Percentiles rank a stretch among this genome's conserved stretches.
phyloP scores from a whole-genome alignment of 2,888 invertebrate species.

The Ecdyonurus torrentis region DNA sequence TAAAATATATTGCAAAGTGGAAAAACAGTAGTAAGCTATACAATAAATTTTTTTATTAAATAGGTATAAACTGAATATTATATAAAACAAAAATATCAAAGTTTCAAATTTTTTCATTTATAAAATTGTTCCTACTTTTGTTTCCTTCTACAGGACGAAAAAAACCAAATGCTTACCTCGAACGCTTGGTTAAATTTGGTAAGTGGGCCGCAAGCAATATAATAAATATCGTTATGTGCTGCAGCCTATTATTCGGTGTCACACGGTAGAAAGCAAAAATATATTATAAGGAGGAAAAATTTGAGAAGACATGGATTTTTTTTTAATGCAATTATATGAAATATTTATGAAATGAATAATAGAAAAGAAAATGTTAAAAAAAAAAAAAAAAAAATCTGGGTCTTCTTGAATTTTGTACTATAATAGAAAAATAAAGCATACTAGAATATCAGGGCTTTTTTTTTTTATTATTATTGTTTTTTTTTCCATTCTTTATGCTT shows the following conservation, averaged over 20 bases:
- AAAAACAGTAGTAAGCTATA: not conserved
- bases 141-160: conserved; percentile 34
- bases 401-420: not conserved
- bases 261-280: conserved; percentile 3
- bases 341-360: too few species aligned
- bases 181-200: conserved; percentile 43
- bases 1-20: not conserved
- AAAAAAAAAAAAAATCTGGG: too few species aligned
- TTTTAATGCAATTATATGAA: too few species aligned
- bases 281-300: not conserved
- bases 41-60: too few species aligned
- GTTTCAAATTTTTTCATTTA: not conserved
- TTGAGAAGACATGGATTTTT: not conserved
- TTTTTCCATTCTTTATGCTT: not conserved
- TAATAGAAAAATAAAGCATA: not conserved
- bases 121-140: conserved; percentile 7
- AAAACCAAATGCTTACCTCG: conserved; percentile 41
- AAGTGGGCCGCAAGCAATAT: conserved; percentile 21
- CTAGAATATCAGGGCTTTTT: not conserved
- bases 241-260: not conserved
- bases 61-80: not conserved
- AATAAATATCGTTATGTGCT: not conserved
- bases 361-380: too few species aligned
- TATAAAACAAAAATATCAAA: not conserved
- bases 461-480: too few species aligned